phyloP scores from a whole-genome alignment of 1,140 invertebrate genomes.

The Tetramorium alpestre region DNA sequence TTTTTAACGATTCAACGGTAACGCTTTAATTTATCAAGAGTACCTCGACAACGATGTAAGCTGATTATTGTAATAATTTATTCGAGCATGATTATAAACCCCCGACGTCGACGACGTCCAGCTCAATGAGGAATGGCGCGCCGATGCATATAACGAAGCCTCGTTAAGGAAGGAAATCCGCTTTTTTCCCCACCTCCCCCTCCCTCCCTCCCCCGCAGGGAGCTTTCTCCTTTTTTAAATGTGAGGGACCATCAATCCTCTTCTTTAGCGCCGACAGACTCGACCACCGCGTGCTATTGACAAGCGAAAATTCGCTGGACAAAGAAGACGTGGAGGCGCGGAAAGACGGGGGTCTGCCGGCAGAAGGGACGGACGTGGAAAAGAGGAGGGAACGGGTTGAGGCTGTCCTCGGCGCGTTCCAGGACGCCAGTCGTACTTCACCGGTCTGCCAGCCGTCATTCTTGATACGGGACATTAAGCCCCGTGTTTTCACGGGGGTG shows the following conservation, averaged over 20 bases:
- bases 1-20: neutral
- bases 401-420: conserved; percentile 24
- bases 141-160: conserved; percentile 37
- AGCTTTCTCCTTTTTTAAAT: conserved; percentile 44
- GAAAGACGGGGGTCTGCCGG: neutral
- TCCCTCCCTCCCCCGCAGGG: neutral
- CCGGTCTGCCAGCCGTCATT: conserved; percentile 50
- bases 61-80: conserved; percentile 53
- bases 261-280: conserved; percentile 36
- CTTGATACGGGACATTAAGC: conserved; percentile 50
- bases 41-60: neutral
- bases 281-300: conserved; percentile 61
- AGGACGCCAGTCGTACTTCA: conserved; percentile 45
- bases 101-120: neutral
- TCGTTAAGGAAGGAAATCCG: conserved; percentile 42
- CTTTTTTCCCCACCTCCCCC: conserved; percentile 4
- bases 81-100: conserved; percentile 5
- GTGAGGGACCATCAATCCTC: conserved; percentile 59
- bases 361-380: neutral
- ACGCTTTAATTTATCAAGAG: conserved; percentile 19
- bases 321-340: conserved; percentile 46
- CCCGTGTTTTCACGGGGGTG: neutral
- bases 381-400: conserved; percentile 28
- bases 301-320: conserved; percentile 61
- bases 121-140: neutral